Evolutionary conservation across 2,113 vertebrate species (phyloP).

Genomic region (Mesitornis unicolor): DNA sequence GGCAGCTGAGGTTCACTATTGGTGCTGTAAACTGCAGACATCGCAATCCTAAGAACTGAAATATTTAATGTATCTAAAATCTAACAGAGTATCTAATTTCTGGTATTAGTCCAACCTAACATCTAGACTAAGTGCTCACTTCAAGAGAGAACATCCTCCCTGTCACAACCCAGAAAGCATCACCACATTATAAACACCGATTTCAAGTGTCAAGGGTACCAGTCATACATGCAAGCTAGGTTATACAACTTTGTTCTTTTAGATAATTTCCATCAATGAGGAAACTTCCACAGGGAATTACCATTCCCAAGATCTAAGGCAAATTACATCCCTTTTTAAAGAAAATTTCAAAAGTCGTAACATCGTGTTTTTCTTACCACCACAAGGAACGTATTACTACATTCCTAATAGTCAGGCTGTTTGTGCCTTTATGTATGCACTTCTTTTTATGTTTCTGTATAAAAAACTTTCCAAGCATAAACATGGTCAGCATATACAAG

Average conservation of each 20-base stretch:
- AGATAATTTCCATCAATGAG: background rate
- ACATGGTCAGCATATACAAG: background rate
- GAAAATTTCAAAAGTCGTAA: accelerated
- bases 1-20: background rate
- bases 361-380: background rate
- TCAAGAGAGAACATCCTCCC: background rate
- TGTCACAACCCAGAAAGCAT: background rate
- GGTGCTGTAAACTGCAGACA: background rate
- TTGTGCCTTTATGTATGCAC: background rate
- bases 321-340: background rate
- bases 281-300: background rate
- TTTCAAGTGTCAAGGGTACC: background rate
- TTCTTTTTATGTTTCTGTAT: background rate
- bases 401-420: background rate
- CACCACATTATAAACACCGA: accelerated
- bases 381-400: background rate
- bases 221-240: background rate
- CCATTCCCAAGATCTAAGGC: background rate
- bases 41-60: background rate
- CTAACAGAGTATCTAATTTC: background rate
- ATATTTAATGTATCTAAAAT: background rate
- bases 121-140: background rate
- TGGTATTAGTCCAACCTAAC: background rate
- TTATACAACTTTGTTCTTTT: background rate
- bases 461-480: background rate